Percentiles rank a stretch among this genome's conserved stretches.
Evolutionary conservation across 2,113 vertebrate species (phyloP).

Genomic region (Galeopterus variegatus): DNA sequence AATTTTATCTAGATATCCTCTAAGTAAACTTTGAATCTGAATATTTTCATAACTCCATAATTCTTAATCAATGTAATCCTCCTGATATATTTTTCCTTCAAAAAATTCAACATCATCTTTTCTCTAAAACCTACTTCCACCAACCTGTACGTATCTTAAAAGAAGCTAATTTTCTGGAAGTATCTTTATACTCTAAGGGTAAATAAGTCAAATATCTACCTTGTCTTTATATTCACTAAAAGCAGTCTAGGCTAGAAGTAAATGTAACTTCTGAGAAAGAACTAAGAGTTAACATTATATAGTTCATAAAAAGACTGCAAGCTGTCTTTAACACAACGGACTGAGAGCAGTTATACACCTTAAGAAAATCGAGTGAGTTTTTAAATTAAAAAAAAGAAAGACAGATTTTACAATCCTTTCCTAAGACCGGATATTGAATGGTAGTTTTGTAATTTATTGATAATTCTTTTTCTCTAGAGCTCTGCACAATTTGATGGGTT

Average conservation of each 20-base stretch:
- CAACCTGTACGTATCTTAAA: background rate
- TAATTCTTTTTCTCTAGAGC: conserved; percentile 44
- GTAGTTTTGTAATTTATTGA: conserved; percentile 15
- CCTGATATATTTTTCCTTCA: background rate
- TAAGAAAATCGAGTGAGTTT: background rate
- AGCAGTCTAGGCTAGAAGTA: conserved; percentile 67
- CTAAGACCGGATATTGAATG: background rate
- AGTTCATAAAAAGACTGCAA: background rate
- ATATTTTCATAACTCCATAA: background rate
- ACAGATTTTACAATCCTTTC: conserved; percentile 13
- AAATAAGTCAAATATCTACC: background rate
- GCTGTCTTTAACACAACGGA: background rate
- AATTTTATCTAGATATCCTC: background rate
- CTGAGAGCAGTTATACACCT: conserved; percentile 2
- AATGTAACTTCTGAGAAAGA: conserved; percentile 29
- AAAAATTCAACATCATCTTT: background rate
- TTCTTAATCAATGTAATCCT: background rate
- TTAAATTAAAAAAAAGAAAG: background rate
- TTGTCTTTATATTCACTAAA: conserved; percentile 32
- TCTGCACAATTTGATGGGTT: conserved; percentile 15
- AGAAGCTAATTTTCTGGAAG: conserved; percentile 30
- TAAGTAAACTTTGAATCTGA: conserved; percentile 19
- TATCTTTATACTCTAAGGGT: conserved; percentile 8
- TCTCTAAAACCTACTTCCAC: conserved; percentile 5
- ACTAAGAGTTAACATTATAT: conserved; percentile 1